Evolutionary conservation across 1,140 invertebrate genomes (phyloP).

Genomic region (Zaprionus nigranus): DNA sequence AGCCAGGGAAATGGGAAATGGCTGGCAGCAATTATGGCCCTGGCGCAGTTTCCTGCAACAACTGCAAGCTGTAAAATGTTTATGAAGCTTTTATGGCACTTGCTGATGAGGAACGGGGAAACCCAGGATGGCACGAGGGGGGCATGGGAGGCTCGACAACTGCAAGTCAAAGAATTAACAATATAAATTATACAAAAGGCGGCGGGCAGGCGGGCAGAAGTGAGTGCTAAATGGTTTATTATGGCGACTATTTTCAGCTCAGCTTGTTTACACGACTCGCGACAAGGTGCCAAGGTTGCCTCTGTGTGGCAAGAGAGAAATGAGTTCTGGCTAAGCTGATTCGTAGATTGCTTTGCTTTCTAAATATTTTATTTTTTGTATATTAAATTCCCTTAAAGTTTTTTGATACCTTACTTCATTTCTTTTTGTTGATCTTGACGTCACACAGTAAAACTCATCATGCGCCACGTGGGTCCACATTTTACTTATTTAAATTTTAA

Average conservation of each 20-base stretch:
- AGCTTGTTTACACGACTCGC: conserved; percentile 47
- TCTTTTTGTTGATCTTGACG: conserved; percentile 23
- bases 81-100: conserved; percentile 77
- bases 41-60: conserved; percentile 62
- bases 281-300: conserved; percentile 2
- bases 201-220: conserved; percentile 24
- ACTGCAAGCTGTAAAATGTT: conserved; percentile 82
- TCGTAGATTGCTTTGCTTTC: background rate
- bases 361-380: background rate
- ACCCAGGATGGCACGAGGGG: background rate
- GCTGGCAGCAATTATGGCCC: conserved; percentile 53
- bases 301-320: background rate
- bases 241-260: conserved; percentile 61
- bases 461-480: conserved; percentile 52
- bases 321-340: background rate
- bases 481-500: conserved; percentile 69
- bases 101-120: conserved; percentile 38
- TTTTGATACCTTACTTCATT: background rate
- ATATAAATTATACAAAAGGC: conserved; percentile 75
- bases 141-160: background rate
- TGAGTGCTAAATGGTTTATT: conserved; percentile 78
- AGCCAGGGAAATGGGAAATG: conserved; percentile 41
- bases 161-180: conserved; percentile 67
- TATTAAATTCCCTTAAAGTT: background rate
- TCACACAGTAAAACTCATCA: conserved; percentile 52